Base-by-base conservation (phyloP, 2,888 invertebrate genomes). In the Cantharis nigra region DNA sequence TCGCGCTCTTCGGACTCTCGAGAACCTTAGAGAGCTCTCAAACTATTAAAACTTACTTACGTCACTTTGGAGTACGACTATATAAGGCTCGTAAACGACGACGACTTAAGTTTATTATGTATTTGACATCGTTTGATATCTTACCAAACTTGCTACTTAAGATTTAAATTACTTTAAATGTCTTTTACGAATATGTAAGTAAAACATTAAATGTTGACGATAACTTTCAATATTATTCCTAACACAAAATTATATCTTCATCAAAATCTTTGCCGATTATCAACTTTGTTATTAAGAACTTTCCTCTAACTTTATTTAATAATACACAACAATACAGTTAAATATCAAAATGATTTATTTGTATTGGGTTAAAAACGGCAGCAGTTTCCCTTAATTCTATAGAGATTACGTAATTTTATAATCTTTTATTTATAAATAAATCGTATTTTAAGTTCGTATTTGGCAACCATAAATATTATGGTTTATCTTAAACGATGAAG, bases 11-110 rank as follows among this genome's bases (percentile, higher is more conserved):
- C 77, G 83, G 83, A 83, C 83, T 82, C 84, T 78, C 71, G 83
- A 83, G 84, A 83, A 83, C 81, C 82, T 82, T 82, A 81, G 76
- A 79, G 75, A 79, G 78, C 82, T 82, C 82, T 80, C 81, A 78
- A 83, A 83, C 84, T 84, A 84, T 84, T 84, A 84, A 83, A 84
- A 84, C 82, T 83, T 83, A 83, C 83, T 84, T 83, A 82, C 81
- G 72, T 75, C 80, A 78, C 77, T 81, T 80, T 79, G 67, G 77
- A 79, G 80, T 72, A 77, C 69, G 72, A 73, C 77, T 79, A 72
- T 79, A 72, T 75, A 71, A 71, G 74, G 77, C 73, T 73, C 74
- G 70, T 78, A 76, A 74, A 78, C 73, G 74, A 72, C 74, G 74
- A 71, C 28, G 70, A 74, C 74, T 71, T 79, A 75, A 74, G 69